Percentiles rank a stretch among this genome's conserved stretches.
Evolutionary conservation across 1,140 invertebrate genomes (phyloP).

Genomic region (Cydia amplana): DNA sequence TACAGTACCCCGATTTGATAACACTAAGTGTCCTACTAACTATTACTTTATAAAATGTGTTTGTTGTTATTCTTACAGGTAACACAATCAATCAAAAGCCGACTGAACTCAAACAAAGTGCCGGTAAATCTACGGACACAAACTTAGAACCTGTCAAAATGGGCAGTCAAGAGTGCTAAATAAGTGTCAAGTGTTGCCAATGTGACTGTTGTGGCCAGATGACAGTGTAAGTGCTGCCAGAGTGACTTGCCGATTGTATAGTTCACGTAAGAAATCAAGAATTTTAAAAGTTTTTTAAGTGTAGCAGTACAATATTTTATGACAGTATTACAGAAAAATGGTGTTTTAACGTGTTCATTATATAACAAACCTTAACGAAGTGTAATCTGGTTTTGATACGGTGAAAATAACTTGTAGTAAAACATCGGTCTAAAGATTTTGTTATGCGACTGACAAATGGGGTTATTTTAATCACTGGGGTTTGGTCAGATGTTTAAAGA

Average conservation of each 20-base stretch:
- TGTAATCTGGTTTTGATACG: neutral
- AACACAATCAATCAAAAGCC: conserved; percentile 44
- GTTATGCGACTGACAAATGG: neutral
- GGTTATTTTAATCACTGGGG: neutral
- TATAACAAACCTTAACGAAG: neutral
- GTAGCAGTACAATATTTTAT: conserved; percentile 31
- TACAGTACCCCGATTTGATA: too few species aligned
- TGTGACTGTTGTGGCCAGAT: conserved; percentile 31
- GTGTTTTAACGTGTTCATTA: conserved; percentile 16
- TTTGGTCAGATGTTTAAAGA: neutral
- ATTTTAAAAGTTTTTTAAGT: neutral
- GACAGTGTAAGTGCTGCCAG: conserved; percentile 20
- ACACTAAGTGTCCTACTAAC: too few species aligned
- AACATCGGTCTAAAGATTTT: neutral
- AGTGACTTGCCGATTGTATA: neutral
- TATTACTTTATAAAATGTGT: too few species aligned
- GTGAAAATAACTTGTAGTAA: neutral
- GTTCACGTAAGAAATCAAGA: neutral
- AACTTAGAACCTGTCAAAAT: conserved; percentile 43
- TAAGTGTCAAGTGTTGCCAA: conserved; percentile 3
- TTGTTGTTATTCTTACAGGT: conserved; percentile 41
- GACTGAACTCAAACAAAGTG: conserved; percentile 45
- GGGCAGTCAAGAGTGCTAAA: conserved; percentile 41
- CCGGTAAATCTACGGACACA: conserved; percentile 46
- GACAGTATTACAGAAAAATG: conserved; percentile 32